Percentiles rank a stretch among this genome's conserved stretches.
Evolutionary conservation across 2,888 invertebrate genomes (phyloP).

Genomic region (Drosophila neotestacea): DNA sequence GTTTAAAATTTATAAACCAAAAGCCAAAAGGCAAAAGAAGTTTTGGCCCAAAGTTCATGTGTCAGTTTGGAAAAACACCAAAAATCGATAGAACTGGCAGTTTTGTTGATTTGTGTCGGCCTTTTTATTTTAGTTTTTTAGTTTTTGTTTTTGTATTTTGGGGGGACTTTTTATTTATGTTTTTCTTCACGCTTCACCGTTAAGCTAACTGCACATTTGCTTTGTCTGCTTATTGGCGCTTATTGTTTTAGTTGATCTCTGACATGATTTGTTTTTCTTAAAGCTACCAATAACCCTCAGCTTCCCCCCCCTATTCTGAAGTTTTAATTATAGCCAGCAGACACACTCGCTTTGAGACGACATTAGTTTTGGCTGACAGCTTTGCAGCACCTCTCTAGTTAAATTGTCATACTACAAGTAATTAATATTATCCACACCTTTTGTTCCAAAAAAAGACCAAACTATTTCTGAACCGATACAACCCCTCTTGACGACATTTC

Average conservation of each 20-base stretch:
- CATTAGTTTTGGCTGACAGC: slow-evolving; percentile 39
- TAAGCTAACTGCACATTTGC: slow-evolving; percentile 80
- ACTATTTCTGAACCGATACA: neutral
- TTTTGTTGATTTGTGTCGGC: slow-evolving; percentile 45
- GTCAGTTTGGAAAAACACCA: slow-evolving; percentile 53
- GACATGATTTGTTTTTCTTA: slow-evolving; percentile 70
- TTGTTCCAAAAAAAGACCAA: neutral
- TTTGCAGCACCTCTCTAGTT: slow-evolving; percentile 21
- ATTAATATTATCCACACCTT: slow-evolving; percentile 29
- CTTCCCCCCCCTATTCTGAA: slow-evolving; percentile 7
- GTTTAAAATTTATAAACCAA: slow-evolving; percentile 34
- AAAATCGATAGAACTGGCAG: slow-evolving; percentile 50
- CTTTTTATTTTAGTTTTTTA: slow-evolving; percentile 17
- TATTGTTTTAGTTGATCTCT: slow-evolving; percentile 74
- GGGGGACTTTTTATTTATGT: slow-evolving; percentile 68
- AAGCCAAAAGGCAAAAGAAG: slow-evolving; percentile 31
- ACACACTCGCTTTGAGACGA: neutral
- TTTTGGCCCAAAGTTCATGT: slow-evolving; percentile 67
- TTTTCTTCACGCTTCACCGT: slow-evolving; percentile 77
- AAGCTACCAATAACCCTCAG: slow-evolving; percentile 1
- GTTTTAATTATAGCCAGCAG: slow-evolving; percentile 58
- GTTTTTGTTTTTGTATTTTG: slow-evolving; percentile 8
- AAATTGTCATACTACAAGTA: slow-evolving; percentile 7
- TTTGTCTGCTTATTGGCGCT: slow-evolving; percentile 75
- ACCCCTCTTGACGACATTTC: neutral